Percentiles rank a stretch among this genome's conserved stretches.
Evolutionary conservation across 1,140 invertebrate species (phyloP).

Genomic region (Saccostrea glomerata): DNA sequence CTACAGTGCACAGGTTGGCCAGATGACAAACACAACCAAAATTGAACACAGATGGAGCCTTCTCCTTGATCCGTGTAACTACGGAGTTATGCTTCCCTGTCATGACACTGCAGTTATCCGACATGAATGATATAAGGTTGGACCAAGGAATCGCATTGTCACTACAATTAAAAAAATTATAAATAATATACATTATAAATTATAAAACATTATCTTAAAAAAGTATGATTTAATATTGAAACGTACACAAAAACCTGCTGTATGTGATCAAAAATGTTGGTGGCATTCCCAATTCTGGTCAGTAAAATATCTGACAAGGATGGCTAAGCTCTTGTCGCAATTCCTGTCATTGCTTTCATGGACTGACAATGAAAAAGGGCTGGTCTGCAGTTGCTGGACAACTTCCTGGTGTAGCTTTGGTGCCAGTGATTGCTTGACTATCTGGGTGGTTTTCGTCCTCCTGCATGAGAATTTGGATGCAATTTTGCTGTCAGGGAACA

Average conservation of each 20-base stretch:
- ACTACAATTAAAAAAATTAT: neutral
- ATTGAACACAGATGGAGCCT: conserved; percentile 43
- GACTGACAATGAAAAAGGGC: conserved; percentile 1
- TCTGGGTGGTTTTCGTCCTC: neutral
- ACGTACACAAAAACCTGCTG: neutral
- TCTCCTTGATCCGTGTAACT: conserved; percentile 53
- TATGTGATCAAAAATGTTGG: conserved; percentile 32
- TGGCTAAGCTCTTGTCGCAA: conserved; percentile 25
- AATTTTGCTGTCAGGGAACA: no score
- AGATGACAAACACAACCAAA: conserved; percentile 59
- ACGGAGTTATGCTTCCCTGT: conserved; percentile 55
- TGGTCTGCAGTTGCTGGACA: neutral
- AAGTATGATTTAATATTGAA: no score
- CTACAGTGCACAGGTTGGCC: conserved; percentile 52
- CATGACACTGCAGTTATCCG: conserved; percentile 53
- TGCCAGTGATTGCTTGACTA: neutral
- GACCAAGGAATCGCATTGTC: neutral
- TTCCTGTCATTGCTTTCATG: conserved; percentile 40
- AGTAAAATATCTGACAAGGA: conserved; percentile 39
- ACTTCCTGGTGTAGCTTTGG: neutral
- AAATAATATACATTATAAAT: no score
- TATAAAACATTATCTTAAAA: no score
- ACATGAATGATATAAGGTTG: neutral
- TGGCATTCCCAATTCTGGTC: neutral
- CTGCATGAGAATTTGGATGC: neutral